These are phyloP conservation scores for Ditylenchus dipsaci DNA, from an alignment of 1,140 invertebrate species.

Conservation along the genomic window DNA sequence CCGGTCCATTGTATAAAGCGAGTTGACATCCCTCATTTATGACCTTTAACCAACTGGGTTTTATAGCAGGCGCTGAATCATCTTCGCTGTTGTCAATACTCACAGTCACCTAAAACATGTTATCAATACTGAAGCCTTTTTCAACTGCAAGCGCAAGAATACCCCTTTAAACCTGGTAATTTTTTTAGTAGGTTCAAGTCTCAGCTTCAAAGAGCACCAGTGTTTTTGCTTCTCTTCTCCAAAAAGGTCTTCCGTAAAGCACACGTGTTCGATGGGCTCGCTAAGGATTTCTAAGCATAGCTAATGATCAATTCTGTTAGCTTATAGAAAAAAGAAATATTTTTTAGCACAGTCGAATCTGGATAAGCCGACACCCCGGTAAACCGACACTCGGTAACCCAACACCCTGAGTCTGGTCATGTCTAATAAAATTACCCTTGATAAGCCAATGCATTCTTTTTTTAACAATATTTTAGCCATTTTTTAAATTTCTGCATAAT, in stretches of 20 bases:
- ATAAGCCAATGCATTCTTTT: too few relatives aligned
- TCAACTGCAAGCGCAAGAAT: constrained; percentile 1
- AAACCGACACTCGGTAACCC: too few relatives aligned
- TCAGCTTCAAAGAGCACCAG: constrained; percentile 27
- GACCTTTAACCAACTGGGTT: constrained; percentile 59
- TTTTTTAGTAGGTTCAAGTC: constrained; percentile 64
- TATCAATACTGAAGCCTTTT: too few relatives aligned
- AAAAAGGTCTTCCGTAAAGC: constrained; percentile 32
- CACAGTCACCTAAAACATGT: too few relatives aligned
- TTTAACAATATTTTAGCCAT: too few relatives aligned
- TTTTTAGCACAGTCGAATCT: too few relatives aligned
- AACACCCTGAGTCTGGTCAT: too few relatives aligned
- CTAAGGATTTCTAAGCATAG: constrained; percentile 62
- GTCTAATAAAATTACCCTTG: too few relatives aligned
- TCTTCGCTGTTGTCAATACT: background rate
- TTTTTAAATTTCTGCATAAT: too few relatives aligned
- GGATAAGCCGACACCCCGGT: too few relatives aligned
- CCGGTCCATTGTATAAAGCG: constrained; percentile 61
- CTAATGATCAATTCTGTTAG: too few relatives aligned
- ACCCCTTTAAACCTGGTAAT: constrained; percentile 32
- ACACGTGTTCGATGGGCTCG: constrained; percentile 63
- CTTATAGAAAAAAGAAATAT: too few relatives aligned
- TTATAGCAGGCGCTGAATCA: constrained; percentile 24
- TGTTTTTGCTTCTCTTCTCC: constrained; percentile 26
- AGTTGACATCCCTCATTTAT: constrained; percentile 62